Base-by-base conservation (phyloP, 2,888 invertebrate species). In the Itoplectis maculator region DNA sequence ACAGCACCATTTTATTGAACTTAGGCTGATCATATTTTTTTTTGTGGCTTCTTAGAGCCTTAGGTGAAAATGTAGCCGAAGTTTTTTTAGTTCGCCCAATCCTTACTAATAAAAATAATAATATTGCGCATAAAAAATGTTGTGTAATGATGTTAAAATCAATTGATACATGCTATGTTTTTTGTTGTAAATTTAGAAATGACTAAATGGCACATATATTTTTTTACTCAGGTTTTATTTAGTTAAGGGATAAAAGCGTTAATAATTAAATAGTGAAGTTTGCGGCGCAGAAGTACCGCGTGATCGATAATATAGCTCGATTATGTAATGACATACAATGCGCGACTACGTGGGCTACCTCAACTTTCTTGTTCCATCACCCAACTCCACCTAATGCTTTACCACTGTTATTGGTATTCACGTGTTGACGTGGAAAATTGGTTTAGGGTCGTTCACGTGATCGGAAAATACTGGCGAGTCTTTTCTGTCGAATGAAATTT, bases 271-370 rank as follows among this genome's bases (percentile, higher is more conserved):
- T 11, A 63, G 65, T 54, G 37, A 37, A 68, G 20, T 20, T 37
- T 7, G 37, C 37, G 18, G 76, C 66, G 15, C 40, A 40, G 37
- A 61, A 23, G 45, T 37, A 47, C 23, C 7, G 47, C 7, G 20
- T 66, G 65, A 82, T 88, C 82, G 76, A 85, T 81, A 76, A 77
- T 82, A 80, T 83, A 83, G 85, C 83, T 79, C 69, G 73, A 87
- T 88, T 87, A 86, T 76, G 45, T 73, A 84, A 88, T 70, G 66
- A 47, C 74, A 78, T 85, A 82, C 79, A 79, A 78, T 82, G 76
- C 78, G 45, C 61, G 81, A 79, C 81, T 73, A 61, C n/a, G 59
- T 23, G 56, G 51, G 61, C 51, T 56, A 59, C 40, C 79, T 47
- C 59, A 63, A 70, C 79, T 75, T 82, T 70, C 54, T 35, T 74